Base-by-base conservation (phyloP, 2,797 vertebrate genomes). In the Danio aesculapii region DNA sequence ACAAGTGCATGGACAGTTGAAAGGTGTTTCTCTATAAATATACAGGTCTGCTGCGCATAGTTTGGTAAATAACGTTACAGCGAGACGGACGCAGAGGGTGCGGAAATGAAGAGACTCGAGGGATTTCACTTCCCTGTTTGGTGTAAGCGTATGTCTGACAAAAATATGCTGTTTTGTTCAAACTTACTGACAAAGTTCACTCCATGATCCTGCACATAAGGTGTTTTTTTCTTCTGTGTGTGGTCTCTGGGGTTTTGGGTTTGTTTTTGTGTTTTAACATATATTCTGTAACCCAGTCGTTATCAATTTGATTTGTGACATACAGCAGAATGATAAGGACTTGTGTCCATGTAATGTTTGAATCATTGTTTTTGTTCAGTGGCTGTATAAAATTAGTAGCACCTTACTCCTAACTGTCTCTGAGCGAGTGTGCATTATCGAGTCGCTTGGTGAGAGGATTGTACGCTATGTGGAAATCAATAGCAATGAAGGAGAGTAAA, bases 1-100 rank as follows among this genome's bases (percentile, higher is more conserved):
- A 92, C 52, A 72, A 70, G 68, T 57, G 72, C n/a, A 74, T 39
- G 69, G 55, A 74, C 61, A 57, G 93, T 94, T 95, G 46, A 81
- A 81, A 76, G 92, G 90, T 93, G 93, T 91, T 92, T 88, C 91
- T 91, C 91, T 92, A 90, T 94, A 93, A 94, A 94, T 95, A 93
- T 92, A 89, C 41, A 61, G 66, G 19, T 75, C 47, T 74, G 57
- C 16, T 90, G 76, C 88, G 89, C 49, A 62, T 90, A 91, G 91
- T 92, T 92, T 91, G 89, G 92, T 77, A 62, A 76, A 79, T 49
- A 90, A 88, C 88, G 90, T 93, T 93, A 88, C 88, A 88, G 91
- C 92, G 88, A 85, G 90, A 87, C 87, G 90, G 90, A 91, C 84
- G 86, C 57, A 6, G 49, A 69, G 57, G 41, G 21, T 41, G 47